phyloP scores from a whole-genome alignment of 2,888 invertebrate genomes.

The Psylliodes chrysocephalus region DNA sequence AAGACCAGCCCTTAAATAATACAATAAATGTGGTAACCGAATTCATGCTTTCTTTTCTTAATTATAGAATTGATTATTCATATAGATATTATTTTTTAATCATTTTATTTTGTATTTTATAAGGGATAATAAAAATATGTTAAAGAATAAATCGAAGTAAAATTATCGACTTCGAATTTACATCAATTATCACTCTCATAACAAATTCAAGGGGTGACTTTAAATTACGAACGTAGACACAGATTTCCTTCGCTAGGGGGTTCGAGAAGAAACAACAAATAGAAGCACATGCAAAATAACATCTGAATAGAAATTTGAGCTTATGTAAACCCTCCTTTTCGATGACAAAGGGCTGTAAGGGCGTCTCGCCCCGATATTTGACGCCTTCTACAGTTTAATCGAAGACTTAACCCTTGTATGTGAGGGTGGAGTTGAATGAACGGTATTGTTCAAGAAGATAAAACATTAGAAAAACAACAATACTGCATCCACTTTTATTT shows the following conservation, averaged over 20 bases:
- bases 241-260: constrained; percentile 36
- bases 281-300: constrained; percentile 51
- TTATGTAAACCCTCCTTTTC: constrained; percentile 45
- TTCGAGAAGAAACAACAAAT: constrained; percentile 47
- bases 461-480: constrained; percentile 45
- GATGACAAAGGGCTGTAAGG: constrained; percentile 46
- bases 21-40: no score
- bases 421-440: constrained; percentile 54
- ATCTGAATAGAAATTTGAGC: constrained; percentile 53
- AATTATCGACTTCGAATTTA: neutral
- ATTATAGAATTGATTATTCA: no score
- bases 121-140: no score
- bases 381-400: constrained; percentile 59
- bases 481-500: constrained; percentile 32
- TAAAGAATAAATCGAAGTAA: no score
- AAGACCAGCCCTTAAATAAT: no score
- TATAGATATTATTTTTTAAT: no score
- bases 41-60: no score
- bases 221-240: constrained; percentile 24
- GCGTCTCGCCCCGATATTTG: constrained; percentile 54
- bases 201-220: constrained; percentile 1
- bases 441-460: constrained; percentile 50
- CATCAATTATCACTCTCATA: neutral
- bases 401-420: constrained; percentile 59
- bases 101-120: no score